These are phyloP conservation scores for Hippocampus mohnikei DNA, from an alignment of 2,113 vertebrate species.

Conservation along the genomic window DNA sequence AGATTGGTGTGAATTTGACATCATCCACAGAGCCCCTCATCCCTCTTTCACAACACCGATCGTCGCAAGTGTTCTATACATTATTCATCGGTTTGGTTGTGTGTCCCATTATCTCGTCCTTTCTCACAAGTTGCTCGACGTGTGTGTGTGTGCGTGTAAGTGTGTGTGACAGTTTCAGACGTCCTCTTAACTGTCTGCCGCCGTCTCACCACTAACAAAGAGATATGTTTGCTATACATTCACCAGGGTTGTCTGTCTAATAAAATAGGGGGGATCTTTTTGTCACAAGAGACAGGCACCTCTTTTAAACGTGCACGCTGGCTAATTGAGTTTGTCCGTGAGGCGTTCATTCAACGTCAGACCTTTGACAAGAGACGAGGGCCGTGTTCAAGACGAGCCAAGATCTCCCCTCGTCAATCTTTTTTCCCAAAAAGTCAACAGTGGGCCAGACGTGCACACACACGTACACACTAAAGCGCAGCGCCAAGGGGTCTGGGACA, in stretches of 20 bases:
- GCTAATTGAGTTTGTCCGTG: conserved; percentile 66
- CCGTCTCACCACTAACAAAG: conserved; percentile 42
- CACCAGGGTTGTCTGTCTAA: conserved; percentile 45
- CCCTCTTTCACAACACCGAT: conserved; percentile 1
- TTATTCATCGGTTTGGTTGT: conserved; percentile 11
- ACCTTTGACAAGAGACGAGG: conserved; percentile 50
- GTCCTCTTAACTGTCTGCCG: conserved; percentile 36
- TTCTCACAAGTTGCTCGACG: not conserved
- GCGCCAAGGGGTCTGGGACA: conserved; percentile 68
- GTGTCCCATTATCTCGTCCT: conserved; percentile 5
- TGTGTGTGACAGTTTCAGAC: conserved; percentile 24
- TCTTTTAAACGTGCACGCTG: conserved; percentile 48
- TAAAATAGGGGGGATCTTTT: conserved; percentile 30
- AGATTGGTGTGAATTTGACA: conserved; percentile 10
- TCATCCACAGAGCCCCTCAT: conserved; percentile 1
- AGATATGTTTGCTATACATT: conserved; percentile 52
- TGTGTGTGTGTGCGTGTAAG: not conserved
- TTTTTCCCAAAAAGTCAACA: conserved; percentile 60
- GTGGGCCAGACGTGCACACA: conserved; percentile 49
- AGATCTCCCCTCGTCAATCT: conserved; percentile 54
- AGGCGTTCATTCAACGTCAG: conserved; percentile 57
- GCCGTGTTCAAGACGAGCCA: conserved; percentile 23
- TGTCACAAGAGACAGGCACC: conserved; percentile 43
- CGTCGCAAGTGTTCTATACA: conserved; percentile 5
- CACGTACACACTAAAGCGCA: conserved; percentile 57